Evolutionary conservation across 2,797 vertebrate species (phyloP), one percentile per base, ranked within the genome.

Genomic region (Ctenopoma kingsleyae): DNA sequence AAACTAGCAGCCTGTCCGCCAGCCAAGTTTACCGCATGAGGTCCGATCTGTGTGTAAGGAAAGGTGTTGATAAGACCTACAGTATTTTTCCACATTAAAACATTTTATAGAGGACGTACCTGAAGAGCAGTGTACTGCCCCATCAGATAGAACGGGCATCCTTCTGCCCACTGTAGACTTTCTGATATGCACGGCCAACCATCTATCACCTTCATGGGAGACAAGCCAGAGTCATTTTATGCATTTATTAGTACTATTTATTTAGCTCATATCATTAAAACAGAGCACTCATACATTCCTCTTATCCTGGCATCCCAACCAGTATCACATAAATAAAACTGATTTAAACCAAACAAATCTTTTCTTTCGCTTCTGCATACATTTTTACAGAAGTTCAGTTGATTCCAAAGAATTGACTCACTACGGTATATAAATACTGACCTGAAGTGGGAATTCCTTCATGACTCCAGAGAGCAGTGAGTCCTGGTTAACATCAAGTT

Each of bases 11-110:
- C 95, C 73, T 95, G 94, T 70, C 94, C 95, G 0, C 95, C 95
- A 13, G 95, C 95, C 30, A 95, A 85, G 81, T 95, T 95, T 9
- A 95, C 89, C 8, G 94, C 94, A 78, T 95, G 95, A 82, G 94
- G 94, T 61, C 94, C 95, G 32, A 95, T 85, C 95, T 95, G 81
- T 43, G 20, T 13, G 50, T 19, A 0, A 27, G 3, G 55, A 67
- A 61, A 35, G 23, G 0, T 52, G 36, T 61, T 64, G 32, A n/a
- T 40, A 4, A 20, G 16, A 27, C 2, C 4, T 19, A n/a, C 9
- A n/a, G 17, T 52, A 4, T 43, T 27, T 71, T 63, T 68, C 1
- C 1, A 20, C 13, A 19, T 11, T 6, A 43, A 58, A 50, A 56
- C 16, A 47, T 2, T 7, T 23, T 17, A 6, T 13, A 23, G 25